A percentile compares a stretch with the other conserved stretches of the same genome.
Evolutionary conservation across 2,113 vertebrate species (phyloP).

Genomic region (Coreoperca whiteheadi): DNA sequence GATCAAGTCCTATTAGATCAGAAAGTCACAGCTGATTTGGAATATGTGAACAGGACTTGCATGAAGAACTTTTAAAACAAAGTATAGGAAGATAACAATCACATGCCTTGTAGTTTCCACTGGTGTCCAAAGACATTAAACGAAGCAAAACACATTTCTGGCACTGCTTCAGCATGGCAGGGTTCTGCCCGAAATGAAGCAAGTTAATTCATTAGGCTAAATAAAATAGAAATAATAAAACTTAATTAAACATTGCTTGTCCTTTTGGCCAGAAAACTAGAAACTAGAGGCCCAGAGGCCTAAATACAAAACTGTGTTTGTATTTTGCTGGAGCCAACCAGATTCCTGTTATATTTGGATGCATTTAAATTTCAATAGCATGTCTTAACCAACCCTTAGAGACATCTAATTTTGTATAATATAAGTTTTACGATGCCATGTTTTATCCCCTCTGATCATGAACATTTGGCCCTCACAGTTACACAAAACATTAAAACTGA

Average conservation of each 20-base stretch:
- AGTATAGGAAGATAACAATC: not conserved
- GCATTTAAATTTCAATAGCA: conserved; percentile 11
- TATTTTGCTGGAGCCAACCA: conserved; percentile 1
- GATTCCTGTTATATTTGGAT: conserved; percentile 16
- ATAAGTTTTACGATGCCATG: not conserved
- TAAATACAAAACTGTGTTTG: conserved; percentile 6
- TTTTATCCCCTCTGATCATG: conserved; percentile 1
- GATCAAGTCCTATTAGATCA: conserved; percentile 45
- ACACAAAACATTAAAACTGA: not conserved
- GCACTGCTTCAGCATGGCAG: not conserved
- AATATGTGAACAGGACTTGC: conserved; percentile 15
- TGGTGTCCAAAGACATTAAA: conserved; percentile 1
- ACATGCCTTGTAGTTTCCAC: not conserved
- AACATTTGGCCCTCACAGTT: conserved; percentile 6
- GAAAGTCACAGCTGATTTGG: conserved; percentile 32
- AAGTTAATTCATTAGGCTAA: not conserved
- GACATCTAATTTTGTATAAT: conserved; percentile 21
- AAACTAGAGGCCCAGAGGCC: conserved; percentile 1
- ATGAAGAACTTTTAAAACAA: not conserved
- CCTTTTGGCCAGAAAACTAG: conserved; percentile 8
- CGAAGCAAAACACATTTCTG: not conserved
- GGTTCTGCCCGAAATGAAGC: not conserved
- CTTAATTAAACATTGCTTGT: conserved; percentile 9
- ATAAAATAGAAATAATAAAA: not conserved
- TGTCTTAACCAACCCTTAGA: not conserved